These are phyloP conservation scores for Macroglossus sobrinus DNA, from an alignment of 2,113 vertebrate species.

Conservation along the genomic window DNA sequence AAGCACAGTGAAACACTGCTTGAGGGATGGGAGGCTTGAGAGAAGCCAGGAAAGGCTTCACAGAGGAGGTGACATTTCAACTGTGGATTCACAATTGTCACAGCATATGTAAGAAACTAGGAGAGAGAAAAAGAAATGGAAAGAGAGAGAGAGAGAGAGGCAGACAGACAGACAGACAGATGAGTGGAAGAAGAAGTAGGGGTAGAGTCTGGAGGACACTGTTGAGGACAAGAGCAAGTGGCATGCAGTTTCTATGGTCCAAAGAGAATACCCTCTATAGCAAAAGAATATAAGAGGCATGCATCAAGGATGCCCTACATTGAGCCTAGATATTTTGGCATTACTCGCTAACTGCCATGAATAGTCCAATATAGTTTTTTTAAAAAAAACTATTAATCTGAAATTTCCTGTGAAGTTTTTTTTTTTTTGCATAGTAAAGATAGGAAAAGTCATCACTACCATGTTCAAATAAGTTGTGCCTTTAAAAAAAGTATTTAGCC, in stretches of 20 bases:
- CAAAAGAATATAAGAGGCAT: not conserved
- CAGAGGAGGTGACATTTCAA: not conserved
- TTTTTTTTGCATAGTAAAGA: not conserved
- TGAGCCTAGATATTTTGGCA: not conserved
- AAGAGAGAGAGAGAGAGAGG: not conserved
- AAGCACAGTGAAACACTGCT: not conserved
- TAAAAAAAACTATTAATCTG: not conserved
- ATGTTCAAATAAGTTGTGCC: not conserved
- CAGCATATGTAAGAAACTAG: not conserved
- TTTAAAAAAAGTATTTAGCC: not conserved
- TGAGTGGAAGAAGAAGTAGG: not conserved
- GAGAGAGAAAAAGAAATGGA: not conserved
- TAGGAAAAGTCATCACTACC: not conserved
- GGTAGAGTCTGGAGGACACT: not conserved
- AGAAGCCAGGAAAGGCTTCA: not conserved
- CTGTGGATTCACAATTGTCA: not conserved
- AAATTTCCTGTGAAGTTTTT: not conserved
- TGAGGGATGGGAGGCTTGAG: not conserved
- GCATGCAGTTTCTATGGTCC: not conserved
- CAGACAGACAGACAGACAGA: not conserved
- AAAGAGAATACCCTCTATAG: not conserved
- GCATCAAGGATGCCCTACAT: fast-evolving
- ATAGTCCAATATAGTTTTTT: not conserved
- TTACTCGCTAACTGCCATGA: not conserved
- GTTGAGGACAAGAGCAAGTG: not conserved